phyloP scores from a whole-genome alignment of 2,888 invertebrate species.

The Eristalis intricaria region DNA sequence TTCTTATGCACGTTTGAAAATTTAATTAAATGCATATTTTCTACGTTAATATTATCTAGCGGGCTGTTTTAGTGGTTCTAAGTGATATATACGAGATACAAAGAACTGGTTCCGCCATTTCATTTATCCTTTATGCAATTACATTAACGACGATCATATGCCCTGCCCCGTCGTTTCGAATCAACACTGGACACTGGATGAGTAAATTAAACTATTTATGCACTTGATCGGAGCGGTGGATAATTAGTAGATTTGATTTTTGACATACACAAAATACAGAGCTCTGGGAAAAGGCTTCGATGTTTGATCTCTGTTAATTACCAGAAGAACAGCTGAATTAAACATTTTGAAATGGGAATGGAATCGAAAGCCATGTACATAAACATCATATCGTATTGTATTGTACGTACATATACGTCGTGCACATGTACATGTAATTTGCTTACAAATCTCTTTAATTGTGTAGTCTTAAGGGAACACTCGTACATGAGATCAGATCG shows the following conservation, averaged over 20 bases:
- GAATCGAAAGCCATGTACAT: no score
- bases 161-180: not conserved
- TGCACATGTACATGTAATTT: not conserved
- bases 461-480: not conserved
- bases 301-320: not conserved
- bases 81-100: not conserved
- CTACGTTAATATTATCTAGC: slow-evolving; percentile 7
- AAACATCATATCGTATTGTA: not conserved
- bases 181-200: not conserved
- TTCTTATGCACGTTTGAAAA: slow-evolving; percentile 26
- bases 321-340: no score
- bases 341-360: no score
- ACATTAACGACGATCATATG: not conserved
- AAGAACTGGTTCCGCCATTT: not conserved
- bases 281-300: not conserved
- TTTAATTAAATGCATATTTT: slow-evolving; percentile 51
- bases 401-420: no score
- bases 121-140: not conserved
- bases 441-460: not conserved
- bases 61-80: not conserved
- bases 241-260: not conserved
- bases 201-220: not conserved
- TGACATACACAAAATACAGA: not conserved
- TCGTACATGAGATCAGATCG: not conserved
- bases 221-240: not conserved